phyloP scores from a whole-genome alignment of 2,888 invertebrate genomes.

The Pardosa pseudoannulata region DNA sequence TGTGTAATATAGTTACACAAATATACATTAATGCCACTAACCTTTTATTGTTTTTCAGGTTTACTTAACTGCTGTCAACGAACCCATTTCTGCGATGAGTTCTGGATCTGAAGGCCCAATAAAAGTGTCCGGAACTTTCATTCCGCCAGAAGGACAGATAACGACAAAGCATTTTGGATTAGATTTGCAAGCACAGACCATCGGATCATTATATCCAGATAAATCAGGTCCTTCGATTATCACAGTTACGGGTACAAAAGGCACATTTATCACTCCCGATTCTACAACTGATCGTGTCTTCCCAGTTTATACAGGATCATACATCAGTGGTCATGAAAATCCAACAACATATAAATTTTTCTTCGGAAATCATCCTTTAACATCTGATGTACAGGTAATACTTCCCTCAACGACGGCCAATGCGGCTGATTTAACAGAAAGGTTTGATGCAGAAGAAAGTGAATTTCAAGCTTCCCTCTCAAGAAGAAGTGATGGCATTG shows the following conservation, averaged over 20 bases:
- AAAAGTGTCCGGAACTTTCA: constrained; percentile 48
- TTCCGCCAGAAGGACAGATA: constrained; percentile 30
- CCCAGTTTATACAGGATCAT: constrained; percentile 77
- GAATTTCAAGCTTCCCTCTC: constrained; percentile 23
- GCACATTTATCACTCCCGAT: constrained; percentile 75
- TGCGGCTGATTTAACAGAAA: constrained; percentile 3
- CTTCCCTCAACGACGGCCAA: neutral
- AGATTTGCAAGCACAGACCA: constrained; percentile 30
- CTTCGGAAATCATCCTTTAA: constrained; percentile 75
- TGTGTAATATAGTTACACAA: too few relatives aligned
- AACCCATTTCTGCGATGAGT: constrained; percentile 48
- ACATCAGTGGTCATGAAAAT: constrained; percentile 74
- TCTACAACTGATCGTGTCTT: constrained; percentile 75
- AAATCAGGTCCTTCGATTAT: constrained; percentile 72
- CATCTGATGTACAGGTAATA: constrained; percentile 43
- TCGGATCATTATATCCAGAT: constrained; percentile 41
- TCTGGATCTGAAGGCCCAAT: constrained; percentile 17
- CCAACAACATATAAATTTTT: constrained; percentile 76
- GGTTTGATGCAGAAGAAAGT: constrained; percentile 31
- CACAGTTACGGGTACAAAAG: constrained; percentile 76
- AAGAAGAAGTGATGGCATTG: constrained; percentile 20
- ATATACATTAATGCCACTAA: too few relatives aligned
- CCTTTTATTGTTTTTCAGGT: constrained; percentile 37
- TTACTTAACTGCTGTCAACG: constrained; percentile 57
- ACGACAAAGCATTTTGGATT: constrained; percentile 51